A percentile compares a stretch with the other conserved stretches of the same genome.
Conservation (phyloP, 2,113 vertebrate genomes). For the Bubalus kerabau region DNA sequence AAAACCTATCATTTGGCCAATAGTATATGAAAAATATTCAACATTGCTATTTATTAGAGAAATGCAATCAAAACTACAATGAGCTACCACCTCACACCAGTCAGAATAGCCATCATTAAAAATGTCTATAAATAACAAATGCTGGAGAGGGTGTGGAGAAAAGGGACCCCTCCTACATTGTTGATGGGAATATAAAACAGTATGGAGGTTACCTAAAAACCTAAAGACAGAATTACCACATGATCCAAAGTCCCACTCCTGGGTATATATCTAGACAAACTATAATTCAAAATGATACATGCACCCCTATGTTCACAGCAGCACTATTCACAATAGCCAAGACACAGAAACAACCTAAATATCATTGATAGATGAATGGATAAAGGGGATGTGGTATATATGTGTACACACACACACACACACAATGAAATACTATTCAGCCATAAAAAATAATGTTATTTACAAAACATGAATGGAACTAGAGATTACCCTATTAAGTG, state of each 20-base stretch:
- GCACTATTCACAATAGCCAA: neutral
- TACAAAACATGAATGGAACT: neutral
- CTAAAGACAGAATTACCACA: neutral
- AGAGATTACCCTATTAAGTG: neutral
- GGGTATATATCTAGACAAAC: neutral
- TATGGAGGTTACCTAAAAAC: neutral
- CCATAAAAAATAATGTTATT: neutral
- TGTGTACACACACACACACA: neutral
- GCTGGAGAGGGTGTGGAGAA: neutral
- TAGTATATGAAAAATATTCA: neutral
- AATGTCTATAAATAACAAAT: neutral
- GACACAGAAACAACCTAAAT: neutral
- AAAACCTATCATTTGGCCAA: neutral
- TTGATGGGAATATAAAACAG: neutral
- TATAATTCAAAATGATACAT: neutral
- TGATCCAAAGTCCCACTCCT: neutral
- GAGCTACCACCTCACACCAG: neutral
- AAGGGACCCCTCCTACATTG: neutral
- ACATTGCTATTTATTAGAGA: neutral
- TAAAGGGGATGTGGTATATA: neutral
- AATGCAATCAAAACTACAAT: neutral
- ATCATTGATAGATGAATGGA: neutral
- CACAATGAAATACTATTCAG: neutral
- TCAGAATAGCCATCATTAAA: neutral
- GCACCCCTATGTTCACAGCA: neutral